Conservation (phyloP, 2,888 invertebrate genomes). For the Mythimna vitellina region DNA sequence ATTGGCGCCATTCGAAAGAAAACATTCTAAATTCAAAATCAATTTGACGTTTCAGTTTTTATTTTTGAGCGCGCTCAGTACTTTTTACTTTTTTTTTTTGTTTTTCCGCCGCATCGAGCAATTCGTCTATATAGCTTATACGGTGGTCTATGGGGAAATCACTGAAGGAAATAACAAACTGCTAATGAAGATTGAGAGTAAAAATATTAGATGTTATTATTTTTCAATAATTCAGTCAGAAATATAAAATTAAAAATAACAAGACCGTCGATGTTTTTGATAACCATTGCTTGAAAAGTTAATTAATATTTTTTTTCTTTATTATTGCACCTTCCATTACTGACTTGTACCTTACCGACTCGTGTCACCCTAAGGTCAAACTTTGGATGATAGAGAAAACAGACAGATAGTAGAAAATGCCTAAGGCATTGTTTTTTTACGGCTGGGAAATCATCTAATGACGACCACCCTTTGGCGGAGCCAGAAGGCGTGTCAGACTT, state of each 20-base stretch:
- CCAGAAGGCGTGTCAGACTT: too few relatives aligned
- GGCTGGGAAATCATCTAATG: too few relatives aligned
- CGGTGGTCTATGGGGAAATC: neutral
- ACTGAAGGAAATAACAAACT: neutral
- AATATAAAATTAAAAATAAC: neutral
- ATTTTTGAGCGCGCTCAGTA: neutral
- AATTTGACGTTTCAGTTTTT: neutral
- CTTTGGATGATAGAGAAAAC: too few relatives aligned
- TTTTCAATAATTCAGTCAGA: neutral
- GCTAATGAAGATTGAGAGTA: neutral
- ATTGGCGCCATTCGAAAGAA: conserved; percentile 6
- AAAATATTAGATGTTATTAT: neutral
- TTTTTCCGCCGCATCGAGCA: neutral
- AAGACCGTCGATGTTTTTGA: too few relatives aligned
- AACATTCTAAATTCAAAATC: conserved; percentile 15
- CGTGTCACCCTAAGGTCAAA: too few relatives aligned
- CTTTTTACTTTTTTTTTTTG: neutral
- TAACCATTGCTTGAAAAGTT: neutral
- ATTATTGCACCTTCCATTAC: too few relatives aligned
- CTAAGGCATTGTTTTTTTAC: too few relatives aligned
- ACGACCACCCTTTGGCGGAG: too few relatives aligned
- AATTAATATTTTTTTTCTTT: too few relatives aligned
- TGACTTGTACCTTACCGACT: too few relatives aligned
- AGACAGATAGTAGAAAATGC: too few relatives aligned
- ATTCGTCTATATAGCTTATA: neutral